Evolutionary conservation across 1,140 invertebrate genomes (phyloP), one percentile per base, ranked within the genome.

Genomic region (Sinella curviseta): DNA sequence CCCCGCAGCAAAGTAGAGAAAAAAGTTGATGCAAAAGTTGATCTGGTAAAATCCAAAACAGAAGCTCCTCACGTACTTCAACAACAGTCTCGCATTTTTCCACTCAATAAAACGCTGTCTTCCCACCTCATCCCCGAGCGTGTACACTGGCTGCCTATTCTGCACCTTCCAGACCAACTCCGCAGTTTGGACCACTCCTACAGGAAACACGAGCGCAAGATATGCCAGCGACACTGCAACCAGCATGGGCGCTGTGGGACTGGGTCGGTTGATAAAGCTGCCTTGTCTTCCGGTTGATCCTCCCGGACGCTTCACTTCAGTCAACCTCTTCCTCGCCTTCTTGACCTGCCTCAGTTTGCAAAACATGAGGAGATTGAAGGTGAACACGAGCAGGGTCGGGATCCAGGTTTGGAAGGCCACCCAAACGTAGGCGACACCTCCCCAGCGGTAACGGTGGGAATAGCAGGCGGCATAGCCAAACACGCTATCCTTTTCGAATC

Each of bases 401-500:
- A 87, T 81, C 86, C 86, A 87, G 0, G 86, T 86, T 33, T 86
- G 86, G 36, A 87, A 81, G 1, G 86, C 86, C 8, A 87, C 84
- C 28, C 87, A 85, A 67, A 87, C 75, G 54, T 87, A 87, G 80
- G 85, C 85, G 0, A 86, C 80, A 36, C 80, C 85, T 16, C 85
- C 83, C 86, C 85, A 86, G 16, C 84, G 84, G 65, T 82, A 84
- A 67, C 84, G 81, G 2, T 84, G 82, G n/a, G 86, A 85, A 33
- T 84, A 81, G 60, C 86, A 87, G 4, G 86, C 83, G 33, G 81
- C 74, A 76, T 85, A 87, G 78, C 86, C 86, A 74, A 86, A 87
- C 30, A 87, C 85, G 74, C 86, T 87, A 60, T 87, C 86, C 1
- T 85, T 85, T 77, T 87, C 86, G 65, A 87, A 87, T 60, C 86